Evolutionary conservation across 1,140 invertebrate species (phyloP).

Genomic region (Neodiprion fabricii): DNA sequence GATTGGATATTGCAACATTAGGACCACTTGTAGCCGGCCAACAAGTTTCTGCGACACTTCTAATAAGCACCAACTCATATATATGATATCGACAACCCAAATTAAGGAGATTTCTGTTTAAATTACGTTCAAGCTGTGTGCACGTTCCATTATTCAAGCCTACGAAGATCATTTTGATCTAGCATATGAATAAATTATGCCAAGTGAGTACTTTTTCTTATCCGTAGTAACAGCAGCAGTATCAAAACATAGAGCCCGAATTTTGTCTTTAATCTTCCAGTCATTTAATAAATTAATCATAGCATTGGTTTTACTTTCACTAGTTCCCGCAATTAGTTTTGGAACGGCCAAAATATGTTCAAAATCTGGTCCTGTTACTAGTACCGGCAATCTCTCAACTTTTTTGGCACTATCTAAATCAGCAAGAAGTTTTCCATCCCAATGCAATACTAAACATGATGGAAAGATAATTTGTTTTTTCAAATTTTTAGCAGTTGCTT

Average conservation of each 20-base stretch:
- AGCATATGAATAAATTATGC: not conserved
- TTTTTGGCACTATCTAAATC: constrained; percentile 37
- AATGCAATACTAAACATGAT: constrained; percentile 21
- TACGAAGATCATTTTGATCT: not conserved
- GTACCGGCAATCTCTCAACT: constrained; percentile 41
- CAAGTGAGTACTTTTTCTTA: constrained; percentile 28
- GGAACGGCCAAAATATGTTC: constrained; percentile 43
- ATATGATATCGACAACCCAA: constrained; percentile 25
- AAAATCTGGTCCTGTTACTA: constrained; percentile 32
- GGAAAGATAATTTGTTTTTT: constrained; percentile 30
- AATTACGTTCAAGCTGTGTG: not conserved
- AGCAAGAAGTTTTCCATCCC: constrained; percentile 31
- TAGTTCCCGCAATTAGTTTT: constrained; percentile 37
- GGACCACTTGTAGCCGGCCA: constrained; percentile 22
- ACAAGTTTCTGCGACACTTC: constrained; percentile 21
- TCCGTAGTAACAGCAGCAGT: constrained; percentile 34
- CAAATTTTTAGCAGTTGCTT: constrained; percentile 20
- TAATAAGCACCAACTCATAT: constrained; percentile 25
- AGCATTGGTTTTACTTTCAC: constrained; percentile 32
- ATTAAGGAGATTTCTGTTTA: too few relatives aligned
- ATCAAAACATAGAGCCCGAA: constrained; percentile 26
- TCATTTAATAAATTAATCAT: constrained; percentile 31
- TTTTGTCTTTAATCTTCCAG: constrained; percentile 21
- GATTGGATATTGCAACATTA: constrained; percentile 28
- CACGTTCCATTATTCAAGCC: constrained; percentile 9